A percentile compares a stretch with the other conserved stretches of the same genome.
phyloP scores from a whole-genome alignment of 2,113 vertebrate genomes.

The Aplodontia rufa region DNA sequence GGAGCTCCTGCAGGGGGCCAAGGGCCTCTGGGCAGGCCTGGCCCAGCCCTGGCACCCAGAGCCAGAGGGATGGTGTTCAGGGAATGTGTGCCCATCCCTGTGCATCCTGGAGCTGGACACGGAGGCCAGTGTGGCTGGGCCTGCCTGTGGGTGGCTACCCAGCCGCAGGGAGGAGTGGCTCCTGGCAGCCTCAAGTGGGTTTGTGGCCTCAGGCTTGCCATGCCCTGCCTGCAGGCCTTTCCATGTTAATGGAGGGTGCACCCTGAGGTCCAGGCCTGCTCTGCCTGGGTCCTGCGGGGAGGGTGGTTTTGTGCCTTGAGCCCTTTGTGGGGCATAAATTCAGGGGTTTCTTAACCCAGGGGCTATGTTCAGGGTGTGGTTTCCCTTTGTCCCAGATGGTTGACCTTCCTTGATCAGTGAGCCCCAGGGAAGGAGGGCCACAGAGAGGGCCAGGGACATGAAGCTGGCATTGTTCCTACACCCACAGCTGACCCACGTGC shows the following conservation, averaged over 20 bases:
- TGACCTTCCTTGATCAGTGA: not conserved
- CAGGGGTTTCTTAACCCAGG: not conserved
- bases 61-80: not conserved
- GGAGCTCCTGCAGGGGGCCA: not conserved
- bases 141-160: too few species aligned
- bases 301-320: too few species aligned
- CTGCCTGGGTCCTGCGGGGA: not conserved
- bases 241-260: not conserved
- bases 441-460: accelerated
- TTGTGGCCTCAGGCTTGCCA: too few species aligned
- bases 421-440: not conserved
- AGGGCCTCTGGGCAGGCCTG: not conserved
- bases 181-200: not conserved
- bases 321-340: not conserved
- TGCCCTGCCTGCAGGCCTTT: too few species aligned
- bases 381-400: not conserved
- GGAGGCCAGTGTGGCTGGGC: not conserved
- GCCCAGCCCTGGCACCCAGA: not conserved
- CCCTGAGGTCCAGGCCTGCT: not conserved
- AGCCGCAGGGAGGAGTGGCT: not conserved
- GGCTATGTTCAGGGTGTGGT: too few species aligned
- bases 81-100: accelerated
- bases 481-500: not conserved
- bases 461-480: too few species aligned
- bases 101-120: accelerated